phyloP scores from a whole-genome alignment of 2,888 invertebrate genomes.

The Eristalinus sepulchralis region DNA sequence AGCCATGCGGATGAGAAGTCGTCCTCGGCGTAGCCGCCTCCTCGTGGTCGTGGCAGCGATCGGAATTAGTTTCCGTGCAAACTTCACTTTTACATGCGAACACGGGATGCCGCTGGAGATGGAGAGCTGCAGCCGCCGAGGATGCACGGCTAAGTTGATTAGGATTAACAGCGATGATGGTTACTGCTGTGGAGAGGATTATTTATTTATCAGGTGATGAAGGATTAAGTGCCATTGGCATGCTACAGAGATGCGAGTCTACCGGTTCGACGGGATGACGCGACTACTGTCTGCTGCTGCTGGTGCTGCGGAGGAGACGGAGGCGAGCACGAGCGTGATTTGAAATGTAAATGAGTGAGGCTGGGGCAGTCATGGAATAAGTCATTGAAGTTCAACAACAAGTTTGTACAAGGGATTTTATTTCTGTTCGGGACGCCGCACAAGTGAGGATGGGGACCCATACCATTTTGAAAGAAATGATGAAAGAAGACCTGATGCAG shows the following conservation, averaged over 20 bases:
- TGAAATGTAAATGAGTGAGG: conserved; percentile 46
- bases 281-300: background rate
- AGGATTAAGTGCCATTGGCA: conserved; percentile 65
- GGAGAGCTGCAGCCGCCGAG: background rate
- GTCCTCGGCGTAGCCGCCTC: too few species aligned
- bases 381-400: background rate
- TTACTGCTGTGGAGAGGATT: conserved; percentile 40
- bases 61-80: conserved; percentile 66
- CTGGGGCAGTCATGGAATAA: background rate
- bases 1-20: conserved; percentile 4
- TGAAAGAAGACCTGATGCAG: too few species aligned
- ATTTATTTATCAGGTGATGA: conserved; percentile 58
- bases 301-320: background rate
- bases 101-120: conserved; percentile 26
- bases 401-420: background rate
- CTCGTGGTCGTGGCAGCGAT: conserved; percentile 36
- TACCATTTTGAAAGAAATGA: too few species aligned
- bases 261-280: background rate
- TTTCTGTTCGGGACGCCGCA: too few species aligned
- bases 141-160: conserved; percentile 51
- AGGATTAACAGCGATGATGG: conserved; percentile 55
- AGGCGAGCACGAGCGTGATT: conserved; percentile 48
- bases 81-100: conserved; percentile 45
- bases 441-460: too few species aligned
- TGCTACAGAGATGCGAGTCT: conserved; percentile 10